These are phyloP conservation scores for Melanerpes formicivorus DNA, from an alignment of 2,113 vertebrate species.

Conservation along the genomic window DNA sequence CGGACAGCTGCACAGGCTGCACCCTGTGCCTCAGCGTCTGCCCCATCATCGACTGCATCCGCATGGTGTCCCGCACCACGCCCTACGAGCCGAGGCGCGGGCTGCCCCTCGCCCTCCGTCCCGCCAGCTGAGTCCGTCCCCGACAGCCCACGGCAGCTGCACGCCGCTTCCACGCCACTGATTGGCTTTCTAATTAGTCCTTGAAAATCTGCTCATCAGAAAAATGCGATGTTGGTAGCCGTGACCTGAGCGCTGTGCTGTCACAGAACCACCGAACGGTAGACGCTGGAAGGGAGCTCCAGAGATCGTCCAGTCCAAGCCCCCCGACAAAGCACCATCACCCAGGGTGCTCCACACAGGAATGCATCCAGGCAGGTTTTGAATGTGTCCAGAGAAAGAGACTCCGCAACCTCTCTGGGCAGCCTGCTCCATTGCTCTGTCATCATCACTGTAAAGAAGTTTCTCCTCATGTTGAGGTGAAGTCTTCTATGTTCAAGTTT, in stretches of 20 bases:
- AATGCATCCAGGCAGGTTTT: too few relatives aligned
- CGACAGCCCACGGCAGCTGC: slow-evolving; percentile 9
- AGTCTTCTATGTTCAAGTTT: too few relatives aligned
- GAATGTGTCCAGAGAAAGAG: too few relatives aligned
- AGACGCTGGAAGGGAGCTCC: too few relatives aligned
- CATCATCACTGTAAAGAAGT: too few relatives aligned
- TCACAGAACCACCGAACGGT: too few relatives aligned
- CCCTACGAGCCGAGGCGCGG: slow-evolving; percentile 87
- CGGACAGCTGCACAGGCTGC: slow-evolving; percentile 90
- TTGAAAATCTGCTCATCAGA: slow-evolving; percentile 54
- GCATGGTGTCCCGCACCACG: slow-evolving; percentile 89
- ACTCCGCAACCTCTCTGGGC: too few relatives aligned
- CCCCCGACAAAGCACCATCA: too few relatives aligned
- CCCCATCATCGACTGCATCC: slow-evolving; percentile 96
- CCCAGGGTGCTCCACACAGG: too few relatives aligned
- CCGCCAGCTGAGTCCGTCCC: slow-evolving; percentile 72
- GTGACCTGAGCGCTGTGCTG: slow-evolving; percentile 18
- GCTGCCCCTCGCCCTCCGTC: slow-evolving; percentile 82
- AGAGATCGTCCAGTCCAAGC: too few relatives aligned
- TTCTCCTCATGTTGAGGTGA: too few relatives aligned
- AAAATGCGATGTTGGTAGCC: slow-evolving; percentile 35
- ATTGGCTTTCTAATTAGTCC: slow-evolving; percentile 71
- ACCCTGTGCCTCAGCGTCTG: slow-evolving; percentile 92
- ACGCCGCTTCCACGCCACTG: slow-evolving; percentile 40
- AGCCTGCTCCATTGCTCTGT: too few relatives aligned